Evolutionary conservation across 64 coral and sea anemone genomes (phyloP), one percentile per base, ranked within the genome.

Genomic region (Stylophora pistillata): DNA sequence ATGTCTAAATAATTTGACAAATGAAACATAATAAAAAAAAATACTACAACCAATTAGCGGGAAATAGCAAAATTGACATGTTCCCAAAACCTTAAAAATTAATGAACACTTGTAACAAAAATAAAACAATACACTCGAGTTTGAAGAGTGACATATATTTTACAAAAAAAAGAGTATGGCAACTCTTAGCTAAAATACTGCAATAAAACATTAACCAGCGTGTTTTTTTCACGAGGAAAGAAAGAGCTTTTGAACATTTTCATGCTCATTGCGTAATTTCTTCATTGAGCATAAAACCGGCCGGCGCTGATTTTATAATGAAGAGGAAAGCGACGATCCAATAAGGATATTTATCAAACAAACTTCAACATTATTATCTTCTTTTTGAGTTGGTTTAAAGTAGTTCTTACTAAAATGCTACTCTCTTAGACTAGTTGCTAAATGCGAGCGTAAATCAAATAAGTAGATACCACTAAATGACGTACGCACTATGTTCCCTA

Each of bases 71-170:
- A 78, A 78, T 78, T 52, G 2, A 64, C 30, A 55, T 13, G 21
- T 21, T 62, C 32, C 13, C 20, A 4, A 70, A 25, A 47, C 79
- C 30, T 84, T 25, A 69, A 14, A 84, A 84, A 69, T 70, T 69
- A 68, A 84, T 70, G 23, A 84, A 70, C 80, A 69, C 17, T 65
- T 11, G 52, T 47, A 84, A 13, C n/a, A 2, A 68, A 84, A 70
- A 53, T 13, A 84, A 69, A 20, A 84, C 80, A 84, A 84, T 69
- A 54, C 61, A 69, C 32, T 68, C 62, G 17, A 54, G 27, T 69
- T 15, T 69, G 33, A 84, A 65, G 33, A 69, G 62, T 41, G 69
- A 84, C 18, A 53, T 70, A 53, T 53, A 84, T 84, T 84, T 54
- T 53, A 4, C 21, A n/a, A 7, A 9, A 20, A n/a, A 5, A 70